Base-by-base conservation (phyloP, 2,113 vertebrate species). In the Ptilonorhynchus violaceus region DNA sequence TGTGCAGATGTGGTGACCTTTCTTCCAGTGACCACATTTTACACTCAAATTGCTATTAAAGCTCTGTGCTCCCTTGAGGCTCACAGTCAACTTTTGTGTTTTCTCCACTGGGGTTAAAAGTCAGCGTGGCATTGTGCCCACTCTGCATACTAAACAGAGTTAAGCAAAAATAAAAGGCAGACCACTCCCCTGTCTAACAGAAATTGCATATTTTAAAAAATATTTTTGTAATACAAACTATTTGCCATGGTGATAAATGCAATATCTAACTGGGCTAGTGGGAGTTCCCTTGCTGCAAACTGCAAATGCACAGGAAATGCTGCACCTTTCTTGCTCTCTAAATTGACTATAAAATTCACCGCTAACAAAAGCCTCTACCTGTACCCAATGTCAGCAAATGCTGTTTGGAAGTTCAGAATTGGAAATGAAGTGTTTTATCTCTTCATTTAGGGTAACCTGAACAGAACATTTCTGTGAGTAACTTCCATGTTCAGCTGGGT, bases 1-100 rank as follows among this genome's bases (percentile, higher is more conserved):
- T 99, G 99, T 99, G 99, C 98, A 99, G 98, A 99, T 99, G 97
- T 98, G 98, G 97, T 99, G 99, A 99, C 99, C 99, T 99, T 99
- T 99, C 98, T 99, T 98, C 98, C 98, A 98, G 97, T 98, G 98
- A 98, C 98, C 98, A 99, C 98, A 99, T 99, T 99, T 99, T 98
- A 99, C 98, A 99, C 98, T 99, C 98, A 99, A 98, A 99, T 99
- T 99, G 98, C 98, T 98, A 99, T 99, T 99, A 99, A 98, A 98
- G 98, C 97, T 93, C 85, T 66, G 79, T 95, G 92, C 94, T 98
- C 98, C 99, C 98, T 97, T 59, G 98, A 98, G 98, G 96, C 96
- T 95, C 72, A 87, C 95, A 97, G 98, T 97, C 97, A 98, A 98
- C 97, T 97, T 98, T 88, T 93, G 86, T 97, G 96, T 98, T 97